These are phyloP conservation scores for Junco hyemalis DNA, from an alignment of 2,113 vertebrate genomes.

Conservation along the genomic window DNA sequence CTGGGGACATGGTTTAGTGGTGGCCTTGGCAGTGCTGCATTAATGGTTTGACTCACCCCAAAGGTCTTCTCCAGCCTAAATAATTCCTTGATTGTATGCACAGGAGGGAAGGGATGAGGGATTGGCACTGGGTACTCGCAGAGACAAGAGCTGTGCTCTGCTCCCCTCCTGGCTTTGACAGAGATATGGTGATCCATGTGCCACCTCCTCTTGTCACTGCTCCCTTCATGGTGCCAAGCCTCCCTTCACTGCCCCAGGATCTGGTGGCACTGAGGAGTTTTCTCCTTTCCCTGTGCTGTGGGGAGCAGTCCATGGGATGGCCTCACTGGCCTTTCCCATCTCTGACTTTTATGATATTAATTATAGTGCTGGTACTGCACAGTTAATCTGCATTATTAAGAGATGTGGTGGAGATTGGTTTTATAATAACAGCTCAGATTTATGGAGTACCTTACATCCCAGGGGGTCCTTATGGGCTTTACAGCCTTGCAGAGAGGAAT, in stretches of 20 bases:
- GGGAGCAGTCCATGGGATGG: background rate
- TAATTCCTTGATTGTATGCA: background rate
- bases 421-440: constrained; percentile 44
- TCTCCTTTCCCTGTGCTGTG: background rate
- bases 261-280: background rate
- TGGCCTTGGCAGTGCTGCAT: background rate
- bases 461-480: background rate
- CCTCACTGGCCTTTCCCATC: background rate
- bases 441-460: constrained; percentile 27
- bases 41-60: background rate
- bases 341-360: constrained; percentile 27
- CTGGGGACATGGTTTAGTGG: background rate
- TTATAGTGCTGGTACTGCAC: constrained; percentile 25
- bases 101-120: background rate
- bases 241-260: background rate
- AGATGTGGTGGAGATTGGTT: constrained; percentile 13
- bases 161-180: background rate
- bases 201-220: rapidly evolving
- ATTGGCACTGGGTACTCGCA: background rate
- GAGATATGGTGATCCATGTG: rapidly evolving
- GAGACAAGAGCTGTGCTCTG: background rate
- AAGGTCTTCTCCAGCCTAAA: background rate
- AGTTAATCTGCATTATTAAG: constrained; percentile 57
- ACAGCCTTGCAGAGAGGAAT: background rate
- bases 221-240: background rate